Evolutionary conservation across 1,140 invertebrate genomes (phyloP), one percentile per base, ranked within the genome.

Genomic region (Limonius californicus): DNA sequence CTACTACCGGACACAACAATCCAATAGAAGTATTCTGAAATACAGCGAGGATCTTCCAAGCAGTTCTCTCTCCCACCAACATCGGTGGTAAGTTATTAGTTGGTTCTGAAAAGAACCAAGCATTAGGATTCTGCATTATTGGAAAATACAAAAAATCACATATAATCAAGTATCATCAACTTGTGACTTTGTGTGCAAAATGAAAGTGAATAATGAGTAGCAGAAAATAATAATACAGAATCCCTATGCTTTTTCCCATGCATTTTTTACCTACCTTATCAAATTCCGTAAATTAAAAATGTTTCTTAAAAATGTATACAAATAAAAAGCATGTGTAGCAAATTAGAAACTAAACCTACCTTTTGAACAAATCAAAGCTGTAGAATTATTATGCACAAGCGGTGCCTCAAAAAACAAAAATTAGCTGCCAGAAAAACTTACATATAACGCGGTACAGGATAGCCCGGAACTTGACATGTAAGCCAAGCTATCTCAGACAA

Each of bases 371-470:
- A n/a, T n/a, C n/a, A n/a, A n/a, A n/a, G n/a, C n/a, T n/a, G n/a
- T n/a, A n/a, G n/a, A n/a, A n/a, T n/a, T n/a, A n/a, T n/a, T n/a
- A n/a, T n/a, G n/a, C n/a, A n/a, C n/a, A n/a, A n/a, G n/a, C n/a
- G n/a, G n/a, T n/a, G n/a, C n/a, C n/a, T n/a, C n/a, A n/a, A n/a
- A n/a, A n/a, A n/a, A n/a, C n/a, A n/a, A n/a, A n/a, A n/a, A n/a
- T n/a, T n/a, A n/a, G n/a, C n/a, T n/a, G n/a, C n/a, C n/a, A n/a
- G n/a, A n/a, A n/a, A n/a, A 50, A 74, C 72, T 75, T 79, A 89
- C 87, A 85, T 85, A 79, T 82, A 87, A 71, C 83, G 74, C 67
- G 87, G 87, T 61, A 83, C 83, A 64, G 86, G 86, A 76, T 83
- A 87, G 68, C 84, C 85, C 68, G 85, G 82, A 57, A 87, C 82